phyloP scores from a whole-genome alignment of 2,888 invertebrate species.

The Drosophila mettleri region DNA sequence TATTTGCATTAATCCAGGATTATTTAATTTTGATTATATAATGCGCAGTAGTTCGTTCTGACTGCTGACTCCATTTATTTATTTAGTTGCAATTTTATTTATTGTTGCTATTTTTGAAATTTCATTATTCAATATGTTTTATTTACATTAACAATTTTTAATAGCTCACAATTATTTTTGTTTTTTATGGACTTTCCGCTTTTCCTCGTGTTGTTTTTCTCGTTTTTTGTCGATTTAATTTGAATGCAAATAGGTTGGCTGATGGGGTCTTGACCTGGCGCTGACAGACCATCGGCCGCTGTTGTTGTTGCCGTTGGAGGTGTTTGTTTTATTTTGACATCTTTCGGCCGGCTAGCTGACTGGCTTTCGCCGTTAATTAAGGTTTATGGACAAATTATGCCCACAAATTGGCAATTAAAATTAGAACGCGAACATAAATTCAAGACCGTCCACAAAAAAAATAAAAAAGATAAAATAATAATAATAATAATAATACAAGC shows the following conservation, averaged over 20 bases:
- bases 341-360: slow-evolving; percentile 49
- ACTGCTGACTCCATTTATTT: not conserved
- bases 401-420: slow-evolving; percentile 81
- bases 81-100: not conserved
- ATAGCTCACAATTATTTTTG: slow-evolving; percentile 8
- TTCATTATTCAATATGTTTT: slow-evolving; percentile 6
- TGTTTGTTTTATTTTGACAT: slow-evolving; percentile 79
- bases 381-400: slow-evolving; percentile 80
- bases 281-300: slow-evolving; percentile 35
- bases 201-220: slow-evolving; percentile 8
- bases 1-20: not conserved
- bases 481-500: too few relatives aligned
- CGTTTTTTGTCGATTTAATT: slow-evolving; percentile 45
- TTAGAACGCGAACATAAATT: slow-evolving; percentile 79
- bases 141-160: slow-evolving; percentile 10
- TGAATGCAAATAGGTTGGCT: slow-evolving; percentile 69
- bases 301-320: slow-evolving; percentile 49
- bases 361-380: slow-evolving; percentile 76
- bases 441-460: slow-evolving; percentile 51
- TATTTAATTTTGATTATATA: slow-evolving; percentile 5
- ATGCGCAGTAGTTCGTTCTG: not conserved
- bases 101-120: not conserved
- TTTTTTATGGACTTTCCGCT: slow-evolving; percentile 15
- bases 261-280: slow-evolving; percentile 35
- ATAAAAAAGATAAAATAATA: too few relatives aligned